phyloP scores from a whole-genome alignment of 2,797 vertebrate genomes.

The Poecilia wingei region DNA sequence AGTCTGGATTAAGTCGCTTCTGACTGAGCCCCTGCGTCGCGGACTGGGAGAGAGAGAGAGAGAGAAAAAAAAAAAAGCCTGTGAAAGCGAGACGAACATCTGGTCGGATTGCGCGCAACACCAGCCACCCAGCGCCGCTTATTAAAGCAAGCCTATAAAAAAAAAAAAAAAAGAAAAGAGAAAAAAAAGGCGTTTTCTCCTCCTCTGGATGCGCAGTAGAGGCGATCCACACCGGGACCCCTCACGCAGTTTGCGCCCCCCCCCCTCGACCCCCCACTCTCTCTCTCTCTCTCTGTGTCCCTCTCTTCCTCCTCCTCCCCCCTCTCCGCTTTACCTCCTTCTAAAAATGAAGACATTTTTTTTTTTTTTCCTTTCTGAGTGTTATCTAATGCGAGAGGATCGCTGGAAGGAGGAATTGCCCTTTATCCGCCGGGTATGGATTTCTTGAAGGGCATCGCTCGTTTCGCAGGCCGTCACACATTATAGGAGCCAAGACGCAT shows the following conservation, averaged over 20 bases:
- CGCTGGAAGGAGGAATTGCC: slow-evolving; percentile 42
- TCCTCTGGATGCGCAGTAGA: slow-evolving; percentile 74
- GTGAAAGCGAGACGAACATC: slow-evolving; percentile 75
- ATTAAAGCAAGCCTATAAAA: slow-evolving; percentile 50
- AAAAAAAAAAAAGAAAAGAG: neutral
- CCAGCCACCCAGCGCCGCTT: slow-evolving; percentile 59
- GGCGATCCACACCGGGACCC: slow-evolving; percentile 67
- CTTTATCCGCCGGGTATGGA: slow-evolving; percentile 62
- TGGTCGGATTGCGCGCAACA: slow-evolving; percentile 74
- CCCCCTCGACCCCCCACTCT: no score
- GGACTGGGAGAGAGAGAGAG: slow-evolving; percentile 23
- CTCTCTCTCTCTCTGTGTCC: no score
- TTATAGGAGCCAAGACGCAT: slow-evolving; percentile 61
- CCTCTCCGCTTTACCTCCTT: neutral
- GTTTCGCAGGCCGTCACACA: slow-evolving; percentile 66
- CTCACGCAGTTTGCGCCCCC: slow-evolving; percentile 16
- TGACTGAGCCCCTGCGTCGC: slow-evolving; percentile 68
- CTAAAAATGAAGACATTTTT: slow-evolving; percentile 33
- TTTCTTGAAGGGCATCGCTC: slow-evolving; percentile 77
- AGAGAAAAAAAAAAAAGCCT: slow-evolving; percentile 28
- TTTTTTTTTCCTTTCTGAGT: neutral
- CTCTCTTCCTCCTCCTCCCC: no score
- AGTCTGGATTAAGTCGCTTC: slow-evolving; percentile 70
- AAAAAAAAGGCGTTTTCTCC: slow-evolving; percentile 80
- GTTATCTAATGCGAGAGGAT: slow-evolving; percentile 37